These are phyloP conservation scores for Leucania comma DNA, from an alignment of 2,888 invertebrate genomes.

Conservation along the genomic window DNA sequence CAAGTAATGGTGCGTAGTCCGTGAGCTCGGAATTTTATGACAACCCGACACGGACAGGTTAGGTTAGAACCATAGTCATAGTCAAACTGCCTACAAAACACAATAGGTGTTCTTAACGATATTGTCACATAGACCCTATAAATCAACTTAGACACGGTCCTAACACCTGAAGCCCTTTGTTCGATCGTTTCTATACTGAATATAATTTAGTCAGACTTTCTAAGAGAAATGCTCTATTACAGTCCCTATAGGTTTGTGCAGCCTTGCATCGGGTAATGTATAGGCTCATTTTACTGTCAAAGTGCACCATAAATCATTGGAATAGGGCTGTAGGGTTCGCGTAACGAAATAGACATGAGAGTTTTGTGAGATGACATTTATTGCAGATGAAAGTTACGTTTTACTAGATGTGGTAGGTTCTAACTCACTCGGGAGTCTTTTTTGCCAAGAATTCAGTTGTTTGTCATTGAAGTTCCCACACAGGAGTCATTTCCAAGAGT, in stretches of 20 bases:
- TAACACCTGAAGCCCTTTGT: slow-evolving; percentile 44
- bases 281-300: slow-evolving; percentile 63
- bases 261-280: slow-evolving; percentile 49
- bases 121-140: slow-evolving; percentile 36
- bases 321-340: slow-evolving; percentile 41
- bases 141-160: slow-evolving; percentile 25
- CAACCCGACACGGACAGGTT: too few relatives aligned
- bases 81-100: neutral
- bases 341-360: slow-evolving; percentile 10
- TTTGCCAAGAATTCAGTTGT: too few relatives aligned
- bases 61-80: neutral
- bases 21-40: too few relatives aligned
- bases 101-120: slow-evolving; percentile 1
- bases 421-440: too few relatives aligned
- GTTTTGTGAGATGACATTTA: neutral
- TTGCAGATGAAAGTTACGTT: neutral
- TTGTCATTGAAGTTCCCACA: too few relatives aligned
- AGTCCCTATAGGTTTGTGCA: slow-evolving; percentile 10
- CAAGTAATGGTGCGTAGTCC: too few relatives aligned
- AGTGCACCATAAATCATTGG: slow-evolving; percentile 48
- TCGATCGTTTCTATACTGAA: slow-evolving; percentile 30
- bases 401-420: neutral
- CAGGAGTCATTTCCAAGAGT: too few relatives aligned
- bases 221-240: slow-evolving; percentile 52
- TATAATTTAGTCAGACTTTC: slow-evolving; percentile 48